A percentile compares a stretch with the other conserved stretches of the same genome.
Conservation (phyloP, 1,140 invertebrate genomes). For the Laodelphax striatellus region DNA sequence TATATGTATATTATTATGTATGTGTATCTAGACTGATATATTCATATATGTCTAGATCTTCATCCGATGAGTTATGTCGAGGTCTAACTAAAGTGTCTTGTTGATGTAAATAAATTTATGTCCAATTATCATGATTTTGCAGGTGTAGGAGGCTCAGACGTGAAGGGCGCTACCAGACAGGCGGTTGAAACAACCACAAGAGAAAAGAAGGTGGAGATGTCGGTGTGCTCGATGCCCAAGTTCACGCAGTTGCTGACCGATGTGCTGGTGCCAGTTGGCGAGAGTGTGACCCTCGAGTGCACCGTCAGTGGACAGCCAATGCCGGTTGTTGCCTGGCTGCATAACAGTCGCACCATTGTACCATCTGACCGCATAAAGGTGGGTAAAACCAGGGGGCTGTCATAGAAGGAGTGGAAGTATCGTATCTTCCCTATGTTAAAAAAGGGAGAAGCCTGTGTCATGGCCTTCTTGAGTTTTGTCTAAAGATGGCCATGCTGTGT, state of each 20-base stretch:
- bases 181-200: not conserved
- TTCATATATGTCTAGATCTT: no score
- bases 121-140: no score
- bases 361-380: slow-evolving; percentile 39
- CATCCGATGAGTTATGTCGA: no score
- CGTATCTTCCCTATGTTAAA: no score
- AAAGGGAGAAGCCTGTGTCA: no score
- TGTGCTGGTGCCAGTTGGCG: slow-evolving; percentile 50
- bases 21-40: no score
- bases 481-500: no score
- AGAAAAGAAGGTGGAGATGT: no score
- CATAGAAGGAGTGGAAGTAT: not conserved
- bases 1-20: no score
- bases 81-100: no score
- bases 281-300: slow-evolving; percentile 59
- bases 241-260: slow-evolving; percentile 60
- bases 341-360: slow-evolving; percentile 51
- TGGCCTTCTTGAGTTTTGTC: no score
- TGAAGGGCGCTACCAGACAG: not conserved
- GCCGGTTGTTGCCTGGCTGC: slow-evolving; percentile 58
- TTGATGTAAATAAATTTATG: no score
- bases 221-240: slow-evolving; percentile 34
- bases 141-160: not conserved
- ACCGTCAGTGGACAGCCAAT: slow-evolving; percentile 56
- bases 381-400: not conserved